Conservation (phyloP, 1,140 invertebrate genomes). For the Drosophila dunni region DNA sequence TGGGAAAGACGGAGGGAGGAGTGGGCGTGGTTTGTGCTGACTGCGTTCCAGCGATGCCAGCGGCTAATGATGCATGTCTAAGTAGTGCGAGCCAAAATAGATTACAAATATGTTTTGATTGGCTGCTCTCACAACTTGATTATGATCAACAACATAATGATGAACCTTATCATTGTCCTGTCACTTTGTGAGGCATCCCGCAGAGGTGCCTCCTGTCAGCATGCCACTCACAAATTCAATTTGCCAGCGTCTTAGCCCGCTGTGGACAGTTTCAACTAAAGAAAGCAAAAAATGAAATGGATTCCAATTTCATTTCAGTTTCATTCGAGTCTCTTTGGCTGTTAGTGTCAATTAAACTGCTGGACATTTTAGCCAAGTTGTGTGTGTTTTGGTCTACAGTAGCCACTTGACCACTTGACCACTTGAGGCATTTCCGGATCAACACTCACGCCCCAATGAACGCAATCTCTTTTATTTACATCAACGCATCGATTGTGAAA, state of each 20-base stretch:
- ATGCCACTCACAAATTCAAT: slow-evolving; percentile 6
- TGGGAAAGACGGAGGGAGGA: background rate
- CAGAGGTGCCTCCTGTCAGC: background rate
- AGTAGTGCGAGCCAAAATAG: slow-evolving; percentile 57
- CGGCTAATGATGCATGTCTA: slow-evolving; percentile 60
- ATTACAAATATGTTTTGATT: slow-evolving; percentile 76
- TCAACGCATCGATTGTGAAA: slow-evolving; percentile 51
- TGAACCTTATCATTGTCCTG: background rate
- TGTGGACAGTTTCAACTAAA: slow-evolving; percentile 27
- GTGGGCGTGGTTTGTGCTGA: background rate
- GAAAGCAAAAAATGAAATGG: slow-evolving; percentile 46
- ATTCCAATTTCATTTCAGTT: slow-evolving; percentile 42
- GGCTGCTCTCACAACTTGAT: slow-evolving; percentile 7
- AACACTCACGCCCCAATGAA: slow-evolving; percentile 1
- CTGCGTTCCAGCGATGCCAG: background rate
- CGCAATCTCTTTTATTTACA: slow-evolving; percentile 51
- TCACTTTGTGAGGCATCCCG: background rate
- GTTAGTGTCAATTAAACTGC: slow-evolving; percentile 65
- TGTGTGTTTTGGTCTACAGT: background rate
- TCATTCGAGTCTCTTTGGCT: slow-evolving; percentile 32
- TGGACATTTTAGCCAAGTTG: slow-evolving; percentile 8
- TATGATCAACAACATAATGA: too few relatives aligned
- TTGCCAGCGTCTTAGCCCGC: background rate
- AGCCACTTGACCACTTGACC: slow-evolving; percentile 29
- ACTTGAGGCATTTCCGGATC: slow-evolving; percentile 26